Percentiles rank a stretch among this genome's conserved stretches.
Conservation (phyloP, 2,797 vertebrate genomes). For the Pseudocheirus occidentalis region DNA sequence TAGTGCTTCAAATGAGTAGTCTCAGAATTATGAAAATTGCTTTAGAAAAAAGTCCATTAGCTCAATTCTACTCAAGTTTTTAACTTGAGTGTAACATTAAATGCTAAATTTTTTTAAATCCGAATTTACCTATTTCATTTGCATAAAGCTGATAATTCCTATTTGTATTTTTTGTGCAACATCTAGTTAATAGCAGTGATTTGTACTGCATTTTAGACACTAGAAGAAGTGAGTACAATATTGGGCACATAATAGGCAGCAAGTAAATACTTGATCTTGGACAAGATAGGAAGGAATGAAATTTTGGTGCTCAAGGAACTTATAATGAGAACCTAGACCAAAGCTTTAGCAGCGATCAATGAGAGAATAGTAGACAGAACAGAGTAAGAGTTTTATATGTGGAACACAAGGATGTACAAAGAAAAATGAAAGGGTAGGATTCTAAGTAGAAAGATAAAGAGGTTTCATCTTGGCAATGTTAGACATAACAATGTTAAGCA, state of each 20-base stretch:
- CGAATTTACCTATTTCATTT: slow-evolving; percentile 75
- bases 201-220: slow-evolving; percentile 31
- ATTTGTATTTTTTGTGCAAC: background rate
- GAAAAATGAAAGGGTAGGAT: background rate
- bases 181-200: slow-evolving; percentile 34
- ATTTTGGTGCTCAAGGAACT: slow-evolving; percentile 40
- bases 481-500: background rate
- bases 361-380: slow-evolving; percentile 45
- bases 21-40: slow-evolving; percentile 79
- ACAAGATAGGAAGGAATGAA: slow-evolving; percentile 56
- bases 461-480: background rate
- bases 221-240: slow-evolving; percentile 17
- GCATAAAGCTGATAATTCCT: background rate
- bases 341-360: slow-evolving; percentile 35
- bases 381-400: slow-evolving; percentile 25
- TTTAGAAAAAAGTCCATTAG: slow-evolving; percentile 77
- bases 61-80: slow-evolving; percentile 72
- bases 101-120: slow-evolving; percentile 74
- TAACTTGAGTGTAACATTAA: slow-evolving; percentile 76
- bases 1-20: slow-evolving; percentile 78
- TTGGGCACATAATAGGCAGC: slow-evolving; percentile 45
- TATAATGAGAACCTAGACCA: slow-evolving; percentile 56
- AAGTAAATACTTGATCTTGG: slow-evolving; percentile 36
- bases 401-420: background rate
- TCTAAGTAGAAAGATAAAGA: background rate